These are phyloP conservation scores for Eupsittula cactorum DNA, from an alignment of 2,113 vertebrate genomes.

Conservation along the genomic window DNA sequence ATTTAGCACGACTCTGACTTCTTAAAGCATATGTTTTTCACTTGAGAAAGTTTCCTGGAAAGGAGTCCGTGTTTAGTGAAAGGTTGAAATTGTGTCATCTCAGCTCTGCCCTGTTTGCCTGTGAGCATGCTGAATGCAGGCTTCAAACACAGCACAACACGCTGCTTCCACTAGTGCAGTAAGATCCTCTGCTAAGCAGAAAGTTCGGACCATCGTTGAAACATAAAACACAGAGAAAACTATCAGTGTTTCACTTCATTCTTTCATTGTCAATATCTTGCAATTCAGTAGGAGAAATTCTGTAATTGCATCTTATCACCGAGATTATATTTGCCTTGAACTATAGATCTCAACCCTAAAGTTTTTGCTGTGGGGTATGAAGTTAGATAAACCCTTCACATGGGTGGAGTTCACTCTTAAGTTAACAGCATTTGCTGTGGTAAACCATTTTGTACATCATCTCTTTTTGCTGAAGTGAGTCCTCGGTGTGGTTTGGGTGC, in stretches of 20 bases:
- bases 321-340: neutral
- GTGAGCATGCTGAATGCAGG: neutral
- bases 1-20: neutral
- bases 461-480: constrained; percentile 76
- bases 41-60: neutral
- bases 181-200: neutral
- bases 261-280: neutral
- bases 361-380: neutral
- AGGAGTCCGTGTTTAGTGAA: neutral
- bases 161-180: neutral
- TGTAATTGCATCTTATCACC: neutral
- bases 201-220: neutral
- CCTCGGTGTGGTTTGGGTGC: constrained; percentile 78
- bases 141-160: neutral
- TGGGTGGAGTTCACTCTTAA: constrained; percentile 69
- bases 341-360: neutral
- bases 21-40: neutral
- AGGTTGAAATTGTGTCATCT: neutral
- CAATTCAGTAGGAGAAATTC: neutral
- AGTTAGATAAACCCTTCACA: constrained; percentile 43
- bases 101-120: neutral
- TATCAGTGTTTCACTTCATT: neutral
- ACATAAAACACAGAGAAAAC: neutral
- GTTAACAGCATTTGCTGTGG: constrained; percentile 70
- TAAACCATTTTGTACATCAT: constrained; percentile 71